These are phyloP conservation scores for Pogoniulus pusillus DNA, from an alignment of 2,797 vertebrate genomes.

Conservation along the genomic window DNA sequence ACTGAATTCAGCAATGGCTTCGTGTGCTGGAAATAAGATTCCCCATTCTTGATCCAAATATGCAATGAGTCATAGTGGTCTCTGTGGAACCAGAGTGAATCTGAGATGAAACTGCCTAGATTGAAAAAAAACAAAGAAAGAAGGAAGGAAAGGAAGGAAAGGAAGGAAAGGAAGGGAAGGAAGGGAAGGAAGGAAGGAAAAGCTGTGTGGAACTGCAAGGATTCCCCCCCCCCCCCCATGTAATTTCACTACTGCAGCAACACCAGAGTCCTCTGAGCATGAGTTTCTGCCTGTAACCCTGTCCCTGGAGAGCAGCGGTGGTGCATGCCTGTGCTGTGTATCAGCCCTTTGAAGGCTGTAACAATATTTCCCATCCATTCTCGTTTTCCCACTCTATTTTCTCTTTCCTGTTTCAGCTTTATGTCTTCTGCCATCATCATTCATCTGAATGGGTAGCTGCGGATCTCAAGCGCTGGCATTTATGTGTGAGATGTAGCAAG, in stretches of 20 bases:
- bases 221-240: background rate
- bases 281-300: background rate
- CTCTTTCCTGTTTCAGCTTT: conserved; percentile 13
- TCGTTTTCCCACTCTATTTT: conserved; percentile 11
- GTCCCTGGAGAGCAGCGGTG: background rate
- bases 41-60: conserved; percentile 31
- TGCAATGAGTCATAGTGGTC: conserved; percentile 32
- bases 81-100: conserved; percentile 25
- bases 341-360: background rate
- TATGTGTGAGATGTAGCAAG: conserved; percentile 47
- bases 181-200: too few species aligned
- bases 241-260: background rate
- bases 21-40: conserved; percentile 16
- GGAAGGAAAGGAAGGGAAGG: too few species aligned
- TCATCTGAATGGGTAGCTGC: background rate
- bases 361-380: background rate
- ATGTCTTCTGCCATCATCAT: background rate
- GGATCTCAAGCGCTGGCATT: conserved; percentile 42
- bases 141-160: too few species aligned
- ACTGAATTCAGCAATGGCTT: background rate
- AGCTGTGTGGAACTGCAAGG: background rate
- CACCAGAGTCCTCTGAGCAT: background rate
- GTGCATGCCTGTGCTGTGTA: background rate
- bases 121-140: too few species aligned
- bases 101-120: conserved; percentile 49